These are phyloP conservation scores for Andrena flavipes DNA, from an alignment of 2,888 invertebrate genomes.

Conservation along the genomic window DNA sequence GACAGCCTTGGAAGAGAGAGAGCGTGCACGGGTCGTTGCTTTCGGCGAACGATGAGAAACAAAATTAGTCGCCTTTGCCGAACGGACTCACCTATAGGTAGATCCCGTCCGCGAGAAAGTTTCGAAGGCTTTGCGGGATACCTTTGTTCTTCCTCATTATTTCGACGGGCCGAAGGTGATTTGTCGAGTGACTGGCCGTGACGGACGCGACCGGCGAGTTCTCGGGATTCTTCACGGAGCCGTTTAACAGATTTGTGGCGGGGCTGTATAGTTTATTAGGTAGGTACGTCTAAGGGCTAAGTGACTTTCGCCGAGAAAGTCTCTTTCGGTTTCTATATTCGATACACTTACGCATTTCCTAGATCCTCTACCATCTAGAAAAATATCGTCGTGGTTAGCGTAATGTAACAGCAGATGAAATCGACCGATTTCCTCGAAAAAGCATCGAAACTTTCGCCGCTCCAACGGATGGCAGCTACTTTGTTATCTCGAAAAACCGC, in stretches of 20 bases:
- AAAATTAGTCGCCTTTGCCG: constrained; percentile 69
- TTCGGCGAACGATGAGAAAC: constrained; percentile 73
- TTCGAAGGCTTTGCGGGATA: constrained; percentile 22
- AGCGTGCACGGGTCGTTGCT: constrained; percentile 78
- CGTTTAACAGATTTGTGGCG: constrained; percentile 9
- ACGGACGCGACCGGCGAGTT: neutral
- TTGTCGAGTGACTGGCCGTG: constrained; percentile 30
- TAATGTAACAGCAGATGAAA: no score
- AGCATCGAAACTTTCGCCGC: neutral
- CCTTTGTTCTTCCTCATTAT: constrained; percentile 33
- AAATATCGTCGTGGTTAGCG: no score
- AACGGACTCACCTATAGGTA: constrained; percentile 35
- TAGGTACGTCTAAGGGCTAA: neutral
- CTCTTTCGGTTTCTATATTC: no score
- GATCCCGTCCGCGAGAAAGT: constrained; percentile 43
- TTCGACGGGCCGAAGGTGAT: constrained; percentile 8
- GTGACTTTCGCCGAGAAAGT: no score
- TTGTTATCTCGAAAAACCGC: neutral
- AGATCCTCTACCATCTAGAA: no score
- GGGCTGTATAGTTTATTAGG: neutral
- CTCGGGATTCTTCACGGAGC: constrained; percentile 24
- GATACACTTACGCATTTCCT: no score
- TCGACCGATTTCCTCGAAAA: no score
- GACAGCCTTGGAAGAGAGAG: constrained; percentile 76
- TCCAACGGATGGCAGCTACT: neutral